Evolutionary conservation across 2,888 invertebrate genomes (phyloP).

Genomic region (Mythimna albipuncta): DNA sequence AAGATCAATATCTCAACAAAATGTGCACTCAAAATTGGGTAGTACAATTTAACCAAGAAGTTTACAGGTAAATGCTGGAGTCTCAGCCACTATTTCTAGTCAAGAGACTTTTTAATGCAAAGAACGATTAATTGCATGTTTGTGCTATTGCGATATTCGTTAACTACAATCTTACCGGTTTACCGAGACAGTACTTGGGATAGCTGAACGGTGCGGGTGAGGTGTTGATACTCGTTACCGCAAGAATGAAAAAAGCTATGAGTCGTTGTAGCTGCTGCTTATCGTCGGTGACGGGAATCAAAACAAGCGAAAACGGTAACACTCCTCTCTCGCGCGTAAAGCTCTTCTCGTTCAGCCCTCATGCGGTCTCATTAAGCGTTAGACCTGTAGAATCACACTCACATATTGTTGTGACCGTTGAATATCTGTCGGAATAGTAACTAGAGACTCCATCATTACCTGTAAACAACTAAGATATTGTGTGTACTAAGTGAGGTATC

Average conservation of each 20-base stretch:
- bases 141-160: neutral
- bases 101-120: neutral
- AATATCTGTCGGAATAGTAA: neutral
- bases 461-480: conserved; percentile 3
- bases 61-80: conserved; percentile 25
- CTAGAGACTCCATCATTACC: conserved; percentile 16
- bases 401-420: no score
- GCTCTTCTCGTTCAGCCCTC: neutral
- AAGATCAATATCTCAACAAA: neutral
- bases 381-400: neutral
- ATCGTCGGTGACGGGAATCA: neutral
- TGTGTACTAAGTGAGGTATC: conserved; percentile 30
- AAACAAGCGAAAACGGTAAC: neutral
- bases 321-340: neutral
- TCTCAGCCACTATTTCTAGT: conserved; percentile 7
- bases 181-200: neutral
- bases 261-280: neutral
- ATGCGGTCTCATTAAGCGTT: neutral
- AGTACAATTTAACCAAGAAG: conserved; percentile 3
- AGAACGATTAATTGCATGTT: neutral
- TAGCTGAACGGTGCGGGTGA: neutral
- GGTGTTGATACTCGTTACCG: neutral
- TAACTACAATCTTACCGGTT: neutral
- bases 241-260: neutral
- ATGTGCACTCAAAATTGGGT: conserved; percentile 33